Evolutionary conservation across 1,140 invertebrate species (phyloP).

Genomic region (Bombyx mandarina): DNA sequence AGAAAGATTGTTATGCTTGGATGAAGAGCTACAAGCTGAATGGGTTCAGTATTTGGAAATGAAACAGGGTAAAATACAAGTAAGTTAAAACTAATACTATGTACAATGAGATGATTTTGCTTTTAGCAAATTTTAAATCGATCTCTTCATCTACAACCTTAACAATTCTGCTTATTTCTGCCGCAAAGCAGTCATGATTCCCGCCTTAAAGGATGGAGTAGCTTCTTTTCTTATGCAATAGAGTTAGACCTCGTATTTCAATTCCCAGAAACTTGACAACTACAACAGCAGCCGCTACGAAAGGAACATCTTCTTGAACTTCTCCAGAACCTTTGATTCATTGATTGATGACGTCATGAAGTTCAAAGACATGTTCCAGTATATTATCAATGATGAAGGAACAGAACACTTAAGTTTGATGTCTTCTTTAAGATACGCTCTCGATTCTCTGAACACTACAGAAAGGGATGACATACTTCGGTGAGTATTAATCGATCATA

Average conservation of each 20-base stretch:
- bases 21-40: conserved; percentile 32
- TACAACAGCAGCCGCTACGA: conserved; percentile 33
- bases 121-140: no score
- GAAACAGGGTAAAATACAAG: conserved; percentile 29
- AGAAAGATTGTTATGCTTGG: conserved; percentile 44
- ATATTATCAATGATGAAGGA: conserved; percentile 18
- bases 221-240: no score
- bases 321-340: conserved; percentile 42
- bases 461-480: conserved; percentile 62
- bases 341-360: conserved; percentile 36
- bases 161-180: no score
- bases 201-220: no score
- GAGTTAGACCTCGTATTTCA: no score
- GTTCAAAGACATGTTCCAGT: conserved; percentile 25
- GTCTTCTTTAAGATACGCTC: conserved; percentile 37
- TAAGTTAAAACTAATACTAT: conserved; percentile 21
- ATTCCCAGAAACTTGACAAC: conserved; percentile 26
- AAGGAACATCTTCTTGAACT: conserved; percentile 42
- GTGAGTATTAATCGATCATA: conserved; percentile 27
- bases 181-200: no score
- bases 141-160: no score
- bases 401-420: conserved; percentile 22
- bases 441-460: conserved; percentile 50
- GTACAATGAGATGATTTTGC: background rate
- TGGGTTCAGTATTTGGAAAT: conserved; percentile 41